Evolutionary conservation across 2,113 vertebrate genomes (phyloP), one percentile per base, ranked within the genome.

Genomic region (Neogobius melanostomus): DNA sequence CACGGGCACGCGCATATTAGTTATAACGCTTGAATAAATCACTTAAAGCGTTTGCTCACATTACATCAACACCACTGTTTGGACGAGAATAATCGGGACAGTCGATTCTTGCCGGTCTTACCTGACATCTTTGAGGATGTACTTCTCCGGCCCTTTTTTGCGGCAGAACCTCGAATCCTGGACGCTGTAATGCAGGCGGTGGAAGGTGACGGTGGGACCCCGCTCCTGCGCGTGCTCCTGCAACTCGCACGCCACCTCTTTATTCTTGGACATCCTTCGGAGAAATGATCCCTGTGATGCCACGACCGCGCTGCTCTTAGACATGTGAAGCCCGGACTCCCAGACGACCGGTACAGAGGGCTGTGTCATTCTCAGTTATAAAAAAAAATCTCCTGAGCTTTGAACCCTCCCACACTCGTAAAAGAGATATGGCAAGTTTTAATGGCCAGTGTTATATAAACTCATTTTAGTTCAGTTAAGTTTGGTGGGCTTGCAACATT

Each of bases 91-190:
- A 3, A 14, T 50, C 15, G 49, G 49, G 6, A 15, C 49, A 50
- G 49, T 1, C 0, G 2, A 36, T 36, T 36, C 2, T 36, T 36
- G 28, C 21, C 16, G 6, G 2, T 71, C 85, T 45, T 87, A 93
- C 93, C 93, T 93, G 46, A 93, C 88, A 77, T 90, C 81, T 74
- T 83, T 91, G 4, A 93, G 89, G 72, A 93, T 93, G 28, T 65
- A 64, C 74, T 89, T 91, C 66, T 89, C 85, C 0, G 84, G 70
- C 9, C 85, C 83, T 11, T 36, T 80, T 57, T 68, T 89, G 47
- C 76, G 48, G 67, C 83, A 92, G 11, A 73, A 67, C 15, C 68
- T 83, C 7, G 8, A 80, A 53, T 93, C 91, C 46, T 54, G 70
- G 70, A 93, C 57, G 14, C 69, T 75, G 46, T 93, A 93, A n/a